These are phyloP conservation scores for Stichopus horrens DNA, from an alignment of 53 echinoderm and acorn worm species.

Conservation along the genomic window DNA sequence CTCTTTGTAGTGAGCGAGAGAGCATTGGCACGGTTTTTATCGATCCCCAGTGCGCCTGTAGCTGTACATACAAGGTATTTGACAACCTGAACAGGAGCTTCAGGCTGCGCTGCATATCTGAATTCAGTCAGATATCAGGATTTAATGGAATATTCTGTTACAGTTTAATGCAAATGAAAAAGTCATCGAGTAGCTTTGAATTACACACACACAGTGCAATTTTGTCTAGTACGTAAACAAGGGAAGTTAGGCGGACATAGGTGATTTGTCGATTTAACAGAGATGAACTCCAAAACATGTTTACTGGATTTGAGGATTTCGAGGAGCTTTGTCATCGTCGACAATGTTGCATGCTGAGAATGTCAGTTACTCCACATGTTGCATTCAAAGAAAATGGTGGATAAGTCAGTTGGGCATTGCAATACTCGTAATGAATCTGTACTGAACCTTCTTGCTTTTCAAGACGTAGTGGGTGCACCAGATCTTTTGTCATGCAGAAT, in stretches of 20 bases:
- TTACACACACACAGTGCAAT: background rate
- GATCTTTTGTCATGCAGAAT: too few species aligned
- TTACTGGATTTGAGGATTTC: background rate
- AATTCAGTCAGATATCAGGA: slow-evolving; percentile 5
- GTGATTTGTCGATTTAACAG: background rate
- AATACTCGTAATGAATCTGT: too few species aligned
- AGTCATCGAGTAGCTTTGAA: slow-evolving; percentile 25
- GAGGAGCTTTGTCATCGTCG: too few species aligned
- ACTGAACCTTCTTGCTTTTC: too few species aligned
- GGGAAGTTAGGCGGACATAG: background rate
- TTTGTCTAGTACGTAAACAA: background rate
- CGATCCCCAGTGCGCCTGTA: slow-evolving; percentile 32
- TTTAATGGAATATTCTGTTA: slow-evolving; percentile 40
- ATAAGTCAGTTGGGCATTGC: too few species aligned
- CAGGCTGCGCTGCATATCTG: background rate
- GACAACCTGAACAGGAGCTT: slow-evolving; percentile 30
- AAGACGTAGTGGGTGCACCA: too few species aligned
- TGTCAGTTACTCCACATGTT: too few species aligned
- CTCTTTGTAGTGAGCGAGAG: slow-evolving; percentile 19
- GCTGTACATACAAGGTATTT: slow-evolving; percentile 28
- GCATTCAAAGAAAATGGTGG: too few species aligned
- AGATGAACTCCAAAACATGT: background rate
- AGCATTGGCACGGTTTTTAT: slow-evolving; percentile 31
- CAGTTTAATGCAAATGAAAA: slow-evolving; percentile 45
- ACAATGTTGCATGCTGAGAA: too few species aligned